Conservation (phyloP, 2,888 invertebrate species). For the Criorhina ranunculi region DNA sequence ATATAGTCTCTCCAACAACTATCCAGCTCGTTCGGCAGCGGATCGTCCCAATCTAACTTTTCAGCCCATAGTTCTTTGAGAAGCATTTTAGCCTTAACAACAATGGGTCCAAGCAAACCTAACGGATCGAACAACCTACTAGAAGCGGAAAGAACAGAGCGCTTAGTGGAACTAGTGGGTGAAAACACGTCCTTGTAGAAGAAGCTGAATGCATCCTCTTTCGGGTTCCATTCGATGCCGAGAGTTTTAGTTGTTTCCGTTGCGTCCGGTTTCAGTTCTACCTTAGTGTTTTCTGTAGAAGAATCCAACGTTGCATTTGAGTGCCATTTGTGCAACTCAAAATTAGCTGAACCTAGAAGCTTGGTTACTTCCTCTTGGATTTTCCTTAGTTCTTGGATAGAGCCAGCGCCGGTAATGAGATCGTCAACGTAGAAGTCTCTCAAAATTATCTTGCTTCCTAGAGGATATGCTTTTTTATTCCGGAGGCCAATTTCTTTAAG, state of each 20-base stretch:
- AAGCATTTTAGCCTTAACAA: conserved; percentile 29
- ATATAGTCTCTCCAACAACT: background rate
- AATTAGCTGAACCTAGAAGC: too few relatives aligned
- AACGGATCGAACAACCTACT: conserved; percentile 22
- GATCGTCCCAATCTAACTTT: background rate
- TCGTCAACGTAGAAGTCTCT: conserved; percentile 46
- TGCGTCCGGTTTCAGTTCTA: too few relatives aligned
- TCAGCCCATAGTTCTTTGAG: background rate
- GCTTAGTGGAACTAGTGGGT: background rate
- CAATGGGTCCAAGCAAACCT: conserved; percentile 20
- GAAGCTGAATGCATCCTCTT: background rate
- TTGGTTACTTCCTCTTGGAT: too few relatives aligned
- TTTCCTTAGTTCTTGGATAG: conserved; percentile 19
- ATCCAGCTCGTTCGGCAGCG: background rate
- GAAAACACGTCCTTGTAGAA: background rate
- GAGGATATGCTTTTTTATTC: too few relatives aligned
- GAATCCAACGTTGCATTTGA: too few relatives aligned
- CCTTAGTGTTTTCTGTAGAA: too few relatives aligned
- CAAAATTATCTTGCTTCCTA: conserved; percentile 13
- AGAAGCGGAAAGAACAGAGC: background rate
- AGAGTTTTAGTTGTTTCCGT: too few relatives aligned
- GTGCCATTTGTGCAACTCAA: too few relatives aligned
- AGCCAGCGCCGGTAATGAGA: conserved; percentile 28
- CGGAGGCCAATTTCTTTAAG: too few relatives aligned
- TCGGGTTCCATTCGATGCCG: too few relatives aligned